These are phyloP conservation scores for Craseonycteris thonglongyai DNA, from an alignment of 2,113 vertebrate genomes.

Conservation along the genomic window DNA sequence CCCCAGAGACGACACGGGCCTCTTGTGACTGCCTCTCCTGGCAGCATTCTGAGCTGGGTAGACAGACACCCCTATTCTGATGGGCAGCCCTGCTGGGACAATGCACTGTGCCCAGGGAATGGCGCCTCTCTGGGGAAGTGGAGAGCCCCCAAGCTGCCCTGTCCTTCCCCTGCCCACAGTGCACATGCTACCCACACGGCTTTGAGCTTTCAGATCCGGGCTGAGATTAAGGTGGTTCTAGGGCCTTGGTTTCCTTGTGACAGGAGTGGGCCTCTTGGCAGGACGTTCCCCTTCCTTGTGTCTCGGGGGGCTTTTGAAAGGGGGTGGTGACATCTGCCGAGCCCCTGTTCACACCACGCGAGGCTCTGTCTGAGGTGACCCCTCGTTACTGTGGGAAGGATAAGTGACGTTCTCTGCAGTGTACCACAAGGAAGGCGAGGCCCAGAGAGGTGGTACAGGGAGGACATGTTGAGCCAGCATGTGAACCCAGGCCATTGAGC, in stretches of 20 bases:
- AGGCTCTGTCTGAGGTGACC: not conserved
- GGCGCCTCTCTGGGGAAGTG: not conserved
- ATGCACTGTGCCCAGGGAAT: not conserved
- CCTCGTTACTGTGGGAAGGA: not conserved
- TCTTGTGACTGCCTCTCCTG: not conserved
- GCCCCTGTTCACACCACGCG: not conserved
- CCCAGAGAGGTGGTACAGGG: not conserved
- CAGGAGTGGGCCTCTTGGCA: not conserved
- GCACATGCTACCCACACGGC: not conserved
- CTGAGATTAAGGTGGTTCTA: not conserved
- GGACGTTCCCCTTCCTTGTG: not conserved
- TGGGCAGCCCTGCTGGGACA: not conserved
- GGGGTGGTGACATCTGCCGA: not conserved
- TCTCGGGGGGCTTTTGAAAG: not conserved
- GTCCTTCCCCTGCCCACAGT: not conserved
- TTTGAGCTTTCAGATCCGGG: not conserved
- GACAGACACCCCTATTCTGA: not conserved
- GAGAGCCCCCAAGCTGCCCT: not conserved
- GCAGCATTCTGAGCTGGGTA: not conserved
- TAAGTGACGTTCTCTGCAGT: not conserved
- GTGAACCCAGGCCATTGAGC: not conserved
- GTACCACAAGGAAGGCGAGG: not conserved
- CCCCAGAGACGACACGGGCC: not conserved
- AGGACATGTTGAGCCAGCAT: not conserved
- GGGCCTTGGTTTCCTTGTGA: not conserved